Conservation (phyloP, 2,888 invertebrate genomes). For the Arge pagana region DNA sequence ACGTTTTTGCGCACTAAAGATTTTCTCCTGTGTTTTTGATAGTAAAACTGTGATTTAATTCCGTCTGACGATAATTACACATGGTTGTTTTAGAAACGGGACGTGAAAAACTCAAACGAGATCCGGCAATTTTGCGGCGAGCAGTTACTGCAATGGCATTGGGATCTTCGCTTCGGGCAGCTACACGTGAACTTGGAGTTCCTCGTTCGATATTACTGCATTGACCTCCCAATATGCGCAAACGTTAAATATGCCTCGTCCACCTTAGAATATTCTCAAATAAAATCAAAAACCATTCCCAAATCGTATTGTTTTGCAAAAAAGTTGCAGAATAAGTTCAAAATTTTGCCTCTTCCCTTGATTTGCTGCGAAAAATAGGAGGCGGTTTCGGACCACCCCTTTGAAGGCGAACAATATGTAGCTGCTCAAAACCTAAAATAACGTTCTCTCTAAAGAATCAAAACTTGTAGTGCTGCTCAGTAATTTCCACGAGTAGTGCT, state of each 20-base stretch:
- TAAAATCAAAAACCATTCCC: too few relatives aligned
- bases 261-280: too few relatives aligned
- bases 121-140: conserved; percentile 11
- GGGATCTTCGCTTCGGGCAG: conserved; percentile 24
- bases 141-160: conserved; percentile 16
- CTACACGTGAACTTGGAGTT: conserved; percentile 17
- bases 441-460: too few relatives aligned
- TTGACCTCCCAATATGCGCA: background rate
- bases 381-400: too few relatives aligned
- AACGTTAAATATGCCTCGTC: background rate
- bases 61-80: conserved; percentile 1
- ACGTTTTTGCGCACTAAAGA: background rate
- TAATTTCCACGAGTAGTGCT: too few relatives aligned
- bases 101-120: conserved; percentile 2
- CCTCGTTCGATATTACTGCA: conserved; percentile 23
- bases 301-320: too few relatives aligned
- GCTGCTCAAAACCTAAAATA: too few relatives aligned
- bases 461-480: too few relatives aligned
- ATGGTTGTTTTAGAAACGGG: conserved; percentile 4
- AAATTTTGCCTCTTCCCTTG: too few relatives aligned
- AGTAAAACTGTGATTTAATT: conserved; percentile 2
- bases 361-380: too few relatives aligned
- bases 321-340: too few relatives aligned
- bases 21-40: conserved; percentile 1
- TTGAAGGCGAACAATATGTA: too few relatives aligned